Evolutionary conservation across 2,888 invertebrate species (phyloP).

Genomic region (Lithosia quadra): DNA sequence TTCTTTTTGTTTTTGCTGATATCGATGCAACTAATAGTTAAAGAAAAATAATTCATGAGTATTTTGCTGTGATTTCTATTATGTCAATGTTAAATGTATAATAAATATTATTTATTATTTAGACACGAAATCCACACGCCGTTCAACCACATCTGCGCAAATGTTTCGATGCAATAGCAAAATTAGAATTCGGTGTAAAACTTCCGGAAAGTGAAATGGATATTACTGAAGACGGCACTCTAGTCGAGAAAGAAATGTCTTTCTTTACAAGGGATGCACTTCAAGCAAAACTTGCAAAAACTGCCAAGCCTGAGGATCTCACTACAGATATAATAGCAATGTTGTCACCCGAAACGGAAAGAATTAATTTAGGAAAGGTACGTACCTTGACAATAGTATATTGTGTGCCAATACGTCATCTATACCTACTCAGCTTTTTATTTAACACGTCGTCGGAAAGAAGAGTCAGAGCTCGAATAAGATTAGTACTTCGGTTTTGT

Average conservation of each 20-base stretch:
- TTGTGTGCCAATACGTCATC: too few species aligned
- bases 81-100: not conserved
- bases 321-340: slow-evolving; percentile 96
- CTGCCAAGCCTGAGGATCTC: slow-evolving; percentile 80
- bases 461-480: not conserved
- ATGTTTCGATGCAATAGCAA: slow-evolving; percentile 94
- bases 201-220: slow-evolving; percentile 83
- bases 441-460: not conserved
- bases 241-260: slow-evolving; percentile 80
- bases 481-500: not conserved
- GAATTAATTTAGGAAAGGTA: slow-evolving; percentile 91
- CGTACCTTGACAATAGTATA: not conserved
- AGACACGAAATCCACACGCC: slow-evolving; percentile 95
- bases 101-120: slow-evolving; percentile 21
- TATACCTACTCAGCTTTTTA: too few species aligned
- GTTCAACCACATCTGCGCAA: slow-evolving; percentile 96
- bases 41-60: not conserved
- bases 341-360: slow-evolving; percentile 96
- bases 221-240: slow-evolving; percentile 81
- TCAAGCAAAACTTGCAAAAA: slow-evolving; percentile 76
- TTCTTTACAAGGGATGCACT: slow-evolving; percentile 74
- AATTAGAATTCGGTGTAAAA: slow-evolving; percentile 91
- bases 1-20: not conserved
- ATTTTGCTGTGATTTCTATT: not conserved
- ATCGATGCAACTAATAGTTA: not conserved